Percentiles rank a stretch among this genome's conserved stretches.
These are phyloP conservation scores for Platichthys flesus DNA, from an alignment of 2,113 vertebrate species.

Conservation along the genomic window DNA sequence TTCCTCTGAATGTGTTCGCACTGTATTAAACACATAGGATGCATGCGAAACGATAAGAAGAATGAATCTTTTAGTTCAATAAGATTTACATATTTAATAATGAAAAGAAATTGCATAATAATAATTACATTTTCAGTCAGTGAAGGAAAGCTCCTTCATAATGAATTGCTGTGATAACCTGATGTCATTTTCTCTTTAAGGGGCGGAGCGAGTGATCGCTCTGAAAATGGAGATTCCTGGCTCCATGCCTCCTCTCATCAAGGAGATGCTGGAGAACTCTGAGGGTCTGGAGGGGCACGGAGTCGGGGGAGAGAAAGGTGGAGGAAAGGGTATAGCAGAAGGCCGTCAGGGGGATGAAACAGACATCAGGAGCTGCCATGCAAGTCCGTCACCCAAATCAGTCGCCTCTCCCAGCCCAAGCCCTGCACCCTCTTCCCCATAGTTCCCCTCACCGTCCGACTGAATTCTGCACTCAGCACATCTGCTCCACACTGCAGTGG, in stretches of 20 bases:
- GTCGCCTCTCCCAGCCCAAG: constrained; percentile 83
- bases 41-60: too few relatives aligned
- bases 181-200: constrained; percentile 53
- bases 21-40: too few relatives aligned
- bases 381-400: constrained; percentile 82
- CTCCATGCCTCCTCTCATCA: constrained; percentile 83
- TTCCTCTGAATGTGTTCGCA: too few relatives aligned
- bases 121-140: too few relatives aligned
- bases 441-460: constrained; percentile 75
- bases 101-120: too few relatives aligned
- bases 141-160: neutral
- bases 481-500: neutral
- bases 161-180: neutral
- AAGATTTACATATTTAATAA: neutral
- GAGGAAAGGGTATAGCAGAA: constrained; percentile 18
- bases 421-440: constrained; percentile 85
- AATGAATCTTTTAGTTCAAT: neutral
- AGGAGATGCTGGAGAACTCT: constrained; percentile 84
- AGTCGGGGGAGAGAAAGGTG: constrained; percentile 53
- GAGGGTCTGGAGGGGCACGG: constrained; percentile 77
- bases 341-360: constrained; percentile 26
- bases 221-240: constrained; percentile 84
- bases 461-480: constrained; percentile 13
- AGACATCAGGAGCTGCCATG: constrained; percentile 75
- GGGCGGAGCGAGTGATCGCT: constrained; percentile 82